Evolutionary conservation across 2,888 invertebrate species (phyloP), one percentile per base, ranked within the genome.

Genomic region (Caenorhabditis imperialis): DNA sequence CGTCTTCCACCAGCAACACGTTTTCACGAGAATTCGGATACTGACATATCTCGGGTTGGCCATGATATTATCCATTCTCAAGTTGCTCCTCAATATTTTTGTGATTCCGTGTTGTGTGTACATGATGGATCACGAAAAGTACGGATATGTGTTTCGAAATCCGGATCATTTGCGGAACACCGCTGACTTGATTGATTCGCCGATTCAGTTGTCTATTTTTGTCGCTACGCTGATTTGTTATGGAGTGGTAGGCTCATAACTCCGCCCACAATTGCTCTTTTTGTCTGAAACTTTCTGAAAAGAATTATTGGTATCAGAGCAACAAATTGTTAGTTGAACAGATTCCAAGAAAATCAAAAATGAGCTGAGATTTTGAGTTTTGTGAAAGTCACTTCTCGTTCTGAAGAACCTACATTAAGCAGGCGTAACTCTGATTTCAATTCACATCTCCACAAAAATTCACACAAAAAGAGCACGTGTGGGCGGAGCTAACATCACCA

Each of bases 81-180:
- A 40, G 20, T 14, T 63, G 1, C 22, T 54, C 1, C 3, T 63
- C 8, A 40, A 54, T 14, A 4, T 20, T 0, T 54, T 54, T 18
- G 47, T 54, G n/a, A 8, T 54, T 8, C 63, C 63, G 12, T 54
- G 63, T 48, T 63, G 63, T 48, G 6, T 54, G 63, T 62, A 47
- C 3, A 25, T 54, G 0, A 25, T 62, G 45, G 63, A 63, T 22
- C 33, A 40, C 7, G 18, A 47, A 33, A 35, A 37, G 8, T 54
- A 33, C 33, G 63, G 63, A 38, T 63, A 40, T 16, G 16, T 14
- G 4, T 5, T 25, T 8, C n/a, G 10, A 7, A 63, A 54, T 14
- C 54, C 63, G 2, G 30, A 54, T 12, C 25, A 47, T 23, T 7
- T 40, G 14, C 42, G 18, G 4, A 44, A 48, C 25, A 8, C 27